phyloP scores from a whole-genome alignment of 2,797 vertebrate genomes.

The Sebastiscus tertius region DNA sequence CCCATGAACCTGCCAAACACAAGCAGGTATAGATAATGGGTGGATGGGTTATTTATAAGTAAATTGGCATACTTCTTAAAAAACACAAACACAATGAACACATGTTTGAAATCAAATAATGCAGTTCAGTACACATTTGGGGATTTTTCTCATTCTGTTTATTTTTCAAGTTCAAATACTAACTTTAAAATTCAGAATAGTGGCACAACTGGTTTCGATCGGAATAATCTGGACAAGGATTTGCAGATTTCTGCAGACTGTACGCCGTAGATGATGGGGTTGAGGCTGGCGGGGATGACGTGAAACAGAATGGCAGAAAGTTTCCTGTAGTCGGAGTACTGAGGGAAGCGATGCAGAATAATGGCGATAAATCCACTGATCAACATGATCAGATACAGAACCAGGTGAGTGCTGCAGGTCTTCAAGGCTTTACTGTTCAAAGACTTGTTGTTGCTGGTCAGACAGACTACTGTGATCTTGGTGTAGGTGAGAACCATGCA shows the following conservation, averaged over 20 bases:
- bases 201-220: not conserved
- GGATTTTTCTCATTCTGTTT: too few relatives aligned
- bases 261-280: constrained; percentile 48
- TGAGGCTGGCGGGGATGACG: constrained; percentile 42
- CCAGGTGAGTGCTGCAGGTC: constrained; percentile 70
- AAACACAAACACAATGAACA: too few relatives aligned
- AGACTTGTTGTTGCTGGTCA: constrained; percentile 55
- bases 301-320: constrained; percentile 25
- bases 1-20: too few relatives aligned
- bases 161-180: too few relatives aligned
- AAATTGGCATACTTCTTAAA: too few relatives aligned
- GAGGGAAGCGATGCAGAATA: constrained; percentile 41
- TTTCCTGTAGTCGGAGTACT: constrained; percentile 29
- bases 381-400: constrained; percentile 52
- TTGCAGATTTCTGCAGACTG: constrained; percentile 30
- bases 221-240: not conserved
- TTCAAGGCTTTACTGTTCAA: constrained; percentile 70
- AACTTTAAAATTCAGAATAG: not conserved
- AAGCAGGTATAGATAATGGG: too few relatives aligned
- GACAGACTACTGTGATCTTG: constrained; percentile 49
- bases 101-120: too few relatives aligned
- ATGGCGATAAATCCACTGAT: constrained; percentile 16
- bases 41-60: too few relatives aligned
- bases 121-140: too few relatives aligned
- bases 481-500: constrained; percentile 50